phyloP scores from a whole-genome alignment of 2,113 vertebrate species.

The Pavo muticus region DNA sequence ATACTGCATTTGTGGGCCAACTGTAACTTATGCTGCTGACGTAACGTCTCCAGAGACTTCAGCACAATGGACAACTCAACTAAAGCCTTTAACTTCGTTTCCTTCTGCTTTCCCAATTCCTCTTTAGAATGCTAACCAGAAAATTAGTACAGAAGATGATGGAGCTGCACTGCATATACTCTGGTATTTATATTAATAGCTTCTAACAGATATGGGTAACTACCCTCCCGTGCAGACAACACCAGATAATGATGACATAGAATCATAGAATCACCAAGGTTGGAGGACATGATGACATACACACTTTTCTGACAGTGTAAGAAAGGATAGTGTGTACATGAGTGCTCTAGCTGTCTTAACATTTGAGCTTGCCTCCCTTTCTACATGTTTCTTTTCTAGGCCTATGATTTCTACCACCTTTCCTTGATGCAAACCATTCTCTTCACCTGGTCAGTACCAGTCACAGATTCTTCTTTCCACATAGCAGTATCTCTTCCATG shows the following conservation, averaged over 20 bases:
- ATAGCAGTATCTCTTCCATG: not conserved
- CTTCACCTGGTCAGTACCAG: not conserved
- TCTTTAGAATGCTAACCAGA: not conserved
- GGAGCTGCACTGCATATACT: not conserved
- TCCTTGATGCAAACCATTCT: not conserved
- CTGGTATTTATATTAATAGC: not conserved
- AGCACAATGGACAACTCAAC: not conserved
- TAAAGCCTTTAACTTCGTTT: not conserved
- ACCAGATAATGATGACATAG: not conserved
- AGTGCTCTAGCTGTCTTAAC: not conserved
- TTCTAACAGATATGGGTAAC: not conserved
- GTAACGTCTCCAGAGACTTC: not conserved
- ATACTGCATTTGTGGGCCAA: not conserved
- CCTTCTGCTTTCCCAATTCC: not conserved
- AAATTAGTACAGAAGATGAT: not conserved
- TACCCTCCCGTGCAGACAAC: not conserved
- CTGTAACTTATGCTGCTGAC: not conserved
- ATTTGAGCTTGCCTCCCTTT: not conserved
- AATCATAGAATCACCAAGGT: no score
- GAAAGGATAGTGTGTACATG: not conserved
- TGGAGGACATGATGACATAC: no score
- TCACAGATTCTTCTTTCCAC: not conserved
- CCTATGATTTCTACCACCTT: not conserved
- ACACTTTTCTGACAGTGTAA: not conserved
- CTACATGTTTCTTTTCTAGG: not conserved